phyloP scores from a whole-genome alignment of 2,888 invertebrate genomes.

The Drymonia ruficornis region DNA sequence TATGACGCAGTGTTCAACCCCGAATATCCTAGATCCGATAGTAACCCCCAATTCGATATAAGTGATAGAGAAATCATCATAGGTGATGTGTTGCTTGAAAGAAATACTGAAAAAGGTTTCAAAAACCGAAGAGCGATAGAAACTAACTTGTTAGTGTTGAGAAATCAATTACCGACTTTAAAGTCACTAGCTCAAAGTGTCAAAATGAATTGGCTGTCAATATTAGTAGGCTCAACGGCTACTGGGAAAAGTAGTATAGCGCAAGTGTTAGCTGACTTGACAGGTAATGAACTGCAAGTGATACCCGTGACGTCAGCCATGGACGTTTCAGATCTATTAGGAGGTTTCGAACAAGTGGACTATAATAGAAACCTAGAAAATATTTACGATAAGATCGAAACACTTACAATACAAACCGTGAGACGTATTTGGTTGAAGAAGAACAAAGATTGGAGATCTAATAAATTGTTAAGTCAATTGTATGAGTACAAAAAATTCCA shows the following conservation, averaged over 20 bases:
- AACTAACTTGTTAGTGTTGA: constrained; percentile 73
- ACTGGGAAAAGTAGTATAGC: constrained; percentile 93
- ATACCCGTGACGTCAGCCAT: constrained; percentile 95
- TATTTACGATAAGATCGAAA: constrained; percentile 84
- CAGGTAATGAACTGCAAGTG: constrained; percentile 89
- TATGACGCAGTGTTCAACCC: constrained; percentile 80
- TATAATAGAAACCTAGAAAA: constrained; percentile 90
- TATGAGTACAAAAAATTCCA: constrained; percentile 61
- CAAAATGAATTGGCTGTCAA: constrained; percentile 96
- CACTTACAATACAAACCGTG: constrained; percentile 77
- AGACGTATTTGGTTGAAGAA: constrained; percentile 70
- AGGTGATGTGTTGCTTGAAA: constrained; percentile 85
- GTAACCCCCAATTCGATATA: constrained; percentile 84
- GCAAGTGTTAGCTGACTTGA: constrained; percentile 89
- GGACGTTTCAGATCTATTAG: constrained; percentile 97
- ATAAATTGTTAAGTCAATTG: constrained; percentile 59
- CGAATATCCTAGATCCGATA: constrained; percentile 77
- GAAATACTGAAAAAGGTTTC: constrained; percentile 68
- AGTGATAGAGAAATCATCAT: constrained; percentile 85
- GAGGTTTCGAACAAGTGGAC: constrained; percentile 98
- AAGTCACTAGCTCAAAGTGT: constrained; percentile 94
- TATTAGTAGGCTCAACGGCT: constrained; percentile 92
- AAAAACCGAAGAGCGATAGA: constrained; percentile 64
- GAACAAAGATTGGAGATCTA: constrained; percentile 50
- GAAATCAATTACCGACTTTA: constrained; percentile 87